Conservation (phyloP, 1,140 invertebrate genomes). For the Drosophila biarmipes region DNA sequence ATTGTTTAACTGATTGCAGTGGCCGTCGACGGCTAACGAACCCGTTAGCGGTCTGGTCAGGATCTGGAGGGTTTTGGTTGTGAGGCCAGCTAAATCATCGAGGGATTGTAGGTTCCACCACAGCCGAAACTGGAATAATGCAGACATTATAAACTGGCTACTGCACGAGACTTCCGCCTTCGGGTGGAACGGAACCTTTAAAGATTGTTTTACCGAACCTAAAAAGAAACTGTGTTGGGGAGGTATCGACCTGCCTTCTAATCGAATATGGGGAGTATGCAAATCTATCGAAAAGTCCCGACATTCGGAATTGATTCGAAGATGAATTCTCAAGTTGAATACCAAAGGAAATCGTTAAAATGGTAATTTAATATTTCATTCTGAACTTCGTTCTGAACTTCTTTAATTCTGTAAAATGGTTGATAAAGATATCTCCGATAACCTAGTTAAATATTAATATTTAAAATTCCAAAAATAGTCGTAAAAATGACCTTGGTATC, state of each 20-base stretch:
- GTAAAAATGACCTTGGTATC: too few species aligned
- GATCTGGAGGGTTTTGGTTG: background rate
- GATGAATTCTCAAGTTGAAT: too few species aligned
- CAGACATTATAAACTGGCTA: slow-evolving; percentile 56
- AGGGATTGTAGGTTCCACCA: background rate
- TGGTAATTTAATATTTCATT: too few species aligned
- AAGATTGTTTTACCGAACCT: background rate
- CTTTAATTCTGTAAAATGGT: too few species aligned
- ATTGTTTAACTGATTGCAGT: slow-evolving; percentile 78
- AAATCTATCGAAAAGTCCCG: too few species aligned
- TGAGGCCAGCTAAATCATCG: background rate
- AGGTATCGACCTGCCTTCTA: background rate
- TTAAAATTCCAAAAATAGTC: background rate
- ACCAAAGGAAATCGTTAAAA: too few species aligned
- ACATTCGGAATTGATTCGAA: too few species aligned
- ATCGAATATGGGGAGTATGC: background rate
- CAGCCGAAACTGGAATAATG: slow-evolving; percentile 10
- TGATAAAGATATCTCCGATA: too few species aligned
- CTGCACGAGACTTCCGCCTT: slow-evolving; percentile 14
- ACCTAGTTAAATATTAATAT: too few species aligned
- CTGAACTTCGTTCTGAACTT: too few species aligned
- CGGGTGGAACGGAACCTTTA: background rate
- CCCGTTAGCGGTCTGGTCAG: slow-evolving; percentile 9
- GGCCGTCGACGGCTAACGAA: slow-evolving; percentile 10
- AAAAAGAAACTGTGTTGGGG: background rate